Percentiles rank a stretch among this genome's conserved stretches.
Evolutionary conservation across 2,797 vertebrate genomes (phyloP).

Genomic region (Tokudaia muenninki): DNA sequence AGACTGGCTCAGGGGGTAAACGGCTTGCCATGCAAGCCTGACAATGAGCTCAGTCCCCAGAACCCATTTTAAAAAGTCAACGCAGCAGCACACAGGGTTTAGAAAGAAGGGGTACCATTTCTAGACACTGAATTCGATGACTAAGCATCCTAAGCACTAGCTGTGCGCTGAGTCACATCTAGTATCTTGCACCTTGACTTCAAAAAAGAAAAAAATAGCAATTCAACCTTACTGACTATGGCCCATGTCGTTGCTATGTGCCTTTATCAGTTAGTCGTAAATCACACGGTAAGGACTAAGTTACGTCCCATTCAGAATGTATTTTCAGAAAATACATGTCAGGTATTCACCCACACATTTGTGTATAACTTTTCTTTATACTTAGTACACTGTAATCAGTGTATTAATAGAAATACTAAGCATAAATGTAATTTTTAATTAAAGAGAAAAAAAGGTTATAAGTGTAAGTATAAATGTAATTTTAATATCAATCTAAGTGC

Average conservation of each 20-base stretch:
- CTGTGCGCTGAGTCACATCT: background rate
- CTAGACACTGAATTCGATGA: background rate
- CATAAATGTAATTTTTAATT: conserved; percentile 40
- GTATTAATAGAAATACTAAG: background rate
- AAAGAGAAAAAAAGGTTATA: conserved; percentile 52
- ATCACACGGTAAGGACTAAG: background rate
- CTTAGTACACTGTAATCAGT: background rate
- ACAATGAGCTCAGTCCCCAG: background rate
- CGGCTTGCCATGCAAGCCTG: background rate
- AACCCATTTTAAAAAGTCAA: background rate
- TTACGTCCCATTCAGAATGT: conserved; percentile 7
- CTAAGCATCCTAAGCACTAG: background rate
- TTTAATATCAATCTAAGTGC: background rate
- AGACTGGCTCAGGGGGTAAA: too few species aligned
- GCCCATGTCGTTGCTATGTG: background rate
- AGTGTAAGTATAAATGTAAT: background rate
- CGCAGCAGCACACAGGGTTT: too few species aligned
- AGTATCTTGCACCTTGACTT: background rate
- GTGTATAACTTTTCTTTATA: background rate
- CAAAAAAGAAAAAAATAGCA: conserved; percentile 30
- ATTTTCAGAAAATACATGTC: conserved; percentile 52
- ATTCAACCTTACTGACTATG: conserved; percentile 14
- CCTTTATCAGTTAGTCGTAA: conserved; percentile 21
- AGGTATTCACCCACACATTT: background rate
- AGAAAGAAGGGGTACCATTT: background rate